Evolutionary conservation across 1,140 invertebrate species (phyloP).

Genomic region (Halesus radiatus): DNA sequence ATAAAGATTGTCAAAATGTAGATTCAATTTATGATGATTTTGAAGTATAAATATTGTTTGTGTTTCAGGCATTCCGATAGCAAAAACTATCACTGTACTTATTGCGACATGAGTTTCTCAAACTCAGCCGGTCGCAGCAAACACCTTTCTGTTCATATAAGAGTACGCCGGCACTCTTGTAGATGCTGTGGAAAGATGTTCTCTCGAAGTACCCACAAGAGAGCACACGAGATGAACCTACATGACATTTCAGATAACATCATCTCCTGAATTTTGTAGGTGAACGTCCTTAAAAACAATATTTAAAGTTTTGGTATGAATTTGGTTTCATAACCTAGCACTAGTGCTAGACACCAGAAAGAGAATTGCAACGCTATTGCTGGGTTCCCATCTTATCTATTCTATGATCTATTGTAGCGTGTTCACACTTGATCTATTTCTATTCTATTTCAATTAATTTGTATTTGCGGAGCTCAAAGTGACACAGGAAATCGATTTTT

Average conservation of each 20-base stretch:
- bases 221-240: constrained; percentile 53
- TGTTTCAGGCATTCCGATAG: constrained; percentile 52
- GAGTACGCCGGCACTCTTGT: constrained; percentile 42
- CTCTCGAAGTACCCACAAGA: constrained; percentile 47
- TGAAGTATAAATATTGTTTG: not conserved
- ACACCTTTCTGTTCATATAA: constrained; percentile 50
- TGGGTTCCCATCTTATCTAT: no score
- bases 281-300: no score
- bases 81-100: constrained; percentile 49
- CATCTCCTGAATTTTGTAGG: not conserved
- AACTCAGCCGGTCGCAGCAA: constrained; percentile 52
- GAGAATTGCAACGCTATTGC: no score
- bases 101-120: constrained; percentile 54
- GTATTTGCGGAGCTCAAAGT: no score
- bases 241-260: constrained; percentile 49
- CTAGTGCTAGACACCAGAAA: no score
- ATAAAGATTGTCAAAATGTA: no score
- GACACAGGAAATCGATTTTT: no score
- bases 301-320: no score
- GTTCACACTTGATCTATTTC: no score
- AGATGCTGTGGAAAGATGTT: constrained; percentile 56
- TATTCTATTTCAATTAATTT: no score
- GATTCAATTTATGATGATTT: not conserved
- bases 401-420: no score
- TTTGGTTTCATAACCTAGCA: no score